These are phyloP conservation scores for Eulimnadia texana DNA, from an alignment of 1,140 invertebrate genomes.

Conservation along the genomic window DNA sequence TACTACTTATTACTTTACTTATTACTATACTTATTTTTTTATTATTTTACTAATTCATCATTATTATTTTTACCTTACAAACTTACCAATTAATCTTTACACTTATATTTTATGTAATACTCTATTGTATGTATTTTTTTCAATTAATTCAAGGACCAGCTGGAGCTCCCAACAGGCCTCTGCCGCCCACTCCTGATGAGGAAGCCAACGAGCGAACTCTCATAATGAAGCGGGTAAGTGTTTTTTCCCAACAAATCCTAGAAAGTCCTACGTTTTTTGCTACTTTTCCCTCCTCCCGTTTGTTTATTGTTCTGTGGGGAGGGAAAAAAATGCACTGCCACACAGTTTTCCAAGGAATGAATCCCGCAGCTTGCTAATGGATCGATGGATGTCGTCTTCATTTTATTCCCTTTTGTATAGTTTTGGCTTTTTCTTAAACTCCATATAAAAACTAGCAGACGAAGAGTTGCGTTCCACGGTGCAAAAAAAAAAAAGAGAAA, in stretches of 20 bases:
- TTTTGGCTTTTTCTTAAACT: neutral
- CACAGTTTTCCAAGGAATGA: neutral
- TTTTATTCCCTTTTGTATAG: neutral
- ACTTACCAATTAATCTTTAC: too few species aligned
- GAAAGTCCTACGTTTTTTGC: neutral
- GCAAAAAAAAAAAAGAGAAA: neutral
- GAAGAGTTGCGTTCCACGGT: neutral
- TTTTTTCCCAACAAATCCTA: slow-evolving; percentile 7
- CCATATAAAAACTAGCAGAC: neutral
- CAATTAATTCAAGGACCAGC: neutral
- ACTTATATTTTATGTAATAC: too few species aligned
- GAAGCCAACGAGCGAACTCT: slow-evolving; percentile 73
- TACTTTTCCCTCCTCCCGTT: neutral
- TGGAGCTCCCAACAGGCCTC: slow-evolving; percentile 71
- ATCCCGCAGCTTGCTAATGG: neutral
- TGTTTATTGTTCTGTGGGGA: slow-evolving; percentile 20
- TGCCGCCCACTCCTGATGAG: slow-evolving; percentile 86
- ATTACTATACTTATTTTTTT: neutral
- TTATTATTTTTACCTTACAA: too few species aligned
- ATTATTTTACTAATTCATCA: too few species aligned
- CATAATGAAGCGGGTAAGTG: slow-evolving; percentile 74
- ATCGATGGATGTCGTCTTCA: neutral
- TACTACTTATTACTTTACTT: too few species aligned
- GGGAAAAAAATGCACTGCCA: neutral
- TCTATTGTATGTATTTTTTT: neutral